Base-by-base conservation (phyloP, 2,797 vertebrate species). In the Xiphorhynchus erythropygius region DNA sequence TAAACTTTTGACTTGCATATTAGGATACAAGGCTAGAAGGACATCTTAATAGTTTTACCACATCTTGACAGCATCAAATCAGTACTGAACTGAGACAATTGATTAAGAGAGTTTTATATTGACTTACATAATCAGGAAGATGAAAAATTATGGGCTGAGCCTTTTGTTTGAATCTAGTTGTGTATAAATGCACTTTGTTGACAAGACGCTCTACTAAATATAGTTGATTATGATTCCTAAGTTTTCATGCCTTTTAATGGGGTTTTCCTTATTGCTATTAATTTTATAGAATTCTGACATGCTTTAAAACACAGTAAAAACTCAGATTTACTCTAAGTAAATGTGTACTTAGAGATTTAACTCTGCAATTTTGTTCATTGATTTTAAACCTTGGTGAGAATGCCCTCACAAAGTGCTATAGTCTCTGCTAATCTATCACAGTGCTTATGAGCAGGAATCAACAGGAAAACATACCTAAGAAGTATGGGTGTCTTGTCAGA, bases 391-490 rank as follows among this genome's bases (percentile, higher is more conserved):
- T 65, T 27, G 8, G 23, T 60, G 46, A 64, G 17, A 78, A 33
- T 23, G 5, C 4, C 32, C 9, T 76, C 32, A 35, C 32, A 13
- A 71, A 47, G 13, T 52, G 27, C 32, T 69, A n/a, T 7, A 30
- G 62, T 27, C 5, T 89, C 12, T 78, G 24, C 13, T 63, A 37
- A 50, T 18, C 14, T 46, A 42, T 30, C 18, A 32, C 23, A 7
- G 17, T 46, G 21, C 7, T 18, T 56, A 37, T 5, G 32, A 79
- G 42, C 11, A 70, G 21, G 42, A 88, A 70, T 62, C 63, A 39
- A 18, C 14, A 75, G 53, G 18, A 60, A 82, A 89, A 57, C n/a
- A 30, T 13, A 98, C 97, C 97, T 97, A 93, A 97, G 32, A 93
- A 50, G 47, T 96, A 92, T 87, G 95, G 97, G 68, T 42, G 60